A percentile compares a stretch with the other conserved stretches of the same genome.
Evolutionary conservation across 2,888 invertebrate genomes (phyloP).

Genomic region (Drosophila monieri): DNA sequence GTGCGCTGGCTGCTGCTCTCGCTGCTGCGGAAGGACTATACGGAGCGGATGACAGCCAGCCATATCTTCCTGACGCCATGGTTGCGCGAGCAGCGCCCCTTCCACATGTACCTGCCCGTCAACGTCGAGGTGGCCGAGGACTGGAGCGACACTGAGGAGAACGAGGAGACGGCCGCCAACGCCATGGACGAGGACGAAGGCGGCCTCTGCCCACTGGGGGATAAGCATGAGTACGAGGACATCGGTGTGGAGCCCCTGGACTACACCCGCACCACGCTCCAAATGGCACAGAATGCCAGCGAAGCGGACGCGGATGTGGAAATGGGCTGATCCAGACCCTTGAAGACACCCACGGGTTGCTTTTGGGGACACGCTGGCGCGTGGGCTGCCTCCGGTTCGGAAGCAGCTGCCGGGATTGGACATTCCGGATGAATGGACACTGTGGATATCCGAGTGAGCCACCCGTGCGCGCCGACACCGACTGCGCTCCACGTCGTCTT

Average conservation of each 20-base stretch:
- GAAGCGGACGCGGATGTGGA: constrained; percentile 53
- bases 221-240: constrained; percentile 63
- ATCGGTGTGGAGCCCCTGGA: constrained; percentile 70
- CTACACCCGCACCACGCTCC: constrained; percentile 69
- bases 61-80: constrained; percentile 80
- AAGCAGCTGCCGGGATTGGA: constrained; percentile 45
- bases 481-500: constrained; percentile 45
- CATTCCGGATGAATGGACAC: constrained; percentile 41
- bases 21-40: constrained; percentile 78
- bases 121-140: constrained; percentile 76
- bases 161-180: constrained; percentile 25
- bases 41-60: constrained; percentile 78
- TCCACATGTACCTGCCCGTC: constrained; percentile 78
- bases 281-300: constrained; percentile 53
- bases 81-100: constrained; percentile 78
- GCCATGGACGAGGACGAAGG: constrained; percentile 40
- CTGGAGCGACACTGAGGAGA: constrained; percentile 60
- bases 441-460: constrained; percentile 25
- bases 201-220: constrained; percentile 44
- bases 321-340: constrained; percentile 64
- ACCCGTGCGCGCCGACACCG: constrained; percentile 27
- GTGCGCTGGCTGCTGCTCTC: constrained; percentile 79
- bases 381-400: constrained; percentile 45
- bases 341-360: constrained; percentile 49
- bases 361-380: constrained; percentile 61